Conservation (phyloP, 1,140 invertebrate species). For the Apis laboriosa region DNA sequence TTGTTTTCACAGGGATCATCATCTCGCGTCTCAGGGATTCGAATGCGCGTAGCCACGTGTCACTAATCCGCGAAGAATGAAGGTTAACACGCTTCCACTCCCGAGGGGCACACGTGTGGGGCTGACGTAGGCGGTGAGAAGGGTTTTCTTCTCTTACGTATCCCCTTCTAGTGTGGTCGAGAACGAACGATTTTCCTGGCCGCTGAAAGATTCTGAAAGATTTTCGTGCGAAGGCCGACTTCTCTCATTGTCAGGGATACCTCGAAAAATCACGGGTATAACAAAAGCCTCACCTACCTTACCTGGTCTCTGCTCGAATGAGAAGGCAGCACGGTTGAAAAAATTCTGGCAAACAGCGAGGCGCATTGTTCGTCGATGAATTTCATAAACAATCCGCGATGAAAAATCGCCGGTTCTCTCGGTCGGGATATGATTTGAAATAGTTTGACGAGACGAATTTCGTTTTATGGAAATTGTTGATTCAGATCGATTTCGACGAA, state of each 20-base stretch:
- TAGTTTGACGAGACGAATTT: no score
- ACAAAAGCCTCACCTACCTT: background rate
- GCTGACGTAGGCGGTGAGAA: slow-evolving; percentile 11
- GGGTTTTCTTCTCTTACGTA: background rate
- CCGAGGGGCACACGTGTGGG: no score
- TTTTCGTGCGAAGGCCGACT: background rate
- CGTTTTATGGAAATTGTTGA: no score
- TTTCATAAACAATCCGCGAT: background rate
- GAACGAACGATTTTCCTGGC: background rate
- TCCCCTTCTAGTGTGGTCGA: no score
- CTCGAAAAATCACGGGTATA: slow-evolving; percentile 11
- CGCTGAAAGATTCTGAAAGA: background rate
- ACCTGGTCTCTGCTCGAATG: background rate
- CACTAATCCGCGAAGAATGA: slow-evolving; percentile 56
- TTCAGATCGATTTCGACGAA: no score
- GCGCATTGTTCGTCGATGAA: background rate
- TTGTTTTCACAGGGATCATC: slow-evolving; percentile 19
- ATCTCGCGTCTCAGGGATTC: background rate
- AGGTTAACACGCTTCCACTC: slow-evolving; percentile 26
- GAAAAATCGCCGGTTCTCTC: no score
- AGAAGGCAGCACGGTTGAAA: slow-evolving; percentile 1
- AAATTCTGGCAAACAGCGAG: slow-evolving; percentile 21
- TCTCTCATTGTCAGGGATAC: slow-evolving; percentile 12
- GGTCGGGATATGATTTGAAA: no score
- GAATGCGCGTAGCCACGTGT: slow-evolving; percentile 57